Evolutionary conservation across 2,888 invertebrate species (phyloP).

Genomic region (Yponomeuta sedellus): DNA sequence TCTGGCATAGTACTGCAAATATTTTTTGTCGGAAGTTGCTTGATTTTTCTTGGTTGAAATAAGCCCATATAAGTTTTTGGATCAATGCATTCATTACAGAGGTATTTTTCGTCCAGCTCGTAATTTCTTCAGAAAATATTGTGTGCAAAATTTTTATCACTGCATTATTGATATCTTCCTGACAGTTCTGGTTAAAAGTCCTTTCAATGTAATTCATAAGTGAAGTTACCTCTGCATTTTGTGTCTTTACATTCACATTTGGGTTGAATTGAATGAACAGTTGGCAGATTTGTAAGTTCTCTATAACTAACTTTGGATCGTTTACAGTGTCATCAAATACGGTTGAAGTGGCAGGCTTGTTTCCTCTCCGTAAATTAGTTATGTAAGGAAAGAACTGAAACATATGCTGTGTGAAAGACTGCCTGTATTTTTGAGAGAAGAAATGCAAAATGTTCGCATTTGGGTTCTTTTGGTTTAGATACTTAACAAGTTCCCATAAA

Average conservation of each 20-base stretch:
- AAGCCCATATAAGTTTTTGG: constrained; percentile 53
- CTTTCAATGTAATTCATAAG: constrained; percentile 73
- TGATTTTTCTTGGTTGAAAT: constrained; percentile 44
- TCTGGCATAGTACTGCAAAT: constrained; percentile 60
- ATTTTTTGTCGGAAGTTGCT: constrained; percentile 50
- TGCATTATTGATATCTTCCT: constrained; percentile 38
- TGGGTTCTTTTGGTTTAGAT: constrained; percentile 47
- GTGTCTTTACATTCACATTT: constrained; percentile 50
- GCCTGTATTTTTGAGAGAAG: constrained; percentile 72
- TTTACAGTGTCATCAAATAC: constrained; percentile 47
- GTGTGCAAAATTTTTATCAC: constrained; percentile 49
- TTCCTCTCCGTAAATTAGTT: constrained; percentile 51
- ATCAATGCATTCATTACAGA: constrained; percentile 51
- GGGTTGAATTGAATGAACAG: constrained; percentile 68
- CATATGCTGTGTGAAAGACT: constrained; percentile 73
- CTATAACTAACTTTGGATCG: constrained; percentile 51
- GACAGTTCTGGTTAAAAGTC: constrained; percentile 45
- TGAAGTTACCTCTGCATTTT: constrained; percentile 46
- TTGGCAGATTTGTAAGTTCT: constrained; percentile 57
- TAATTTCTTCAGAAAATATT: constrained; percentile 50
- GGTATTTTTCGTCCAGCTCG: constrained; percentile 53
- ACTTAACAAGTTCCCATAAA: constrained; percentile 67
- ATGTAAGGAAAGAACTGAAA: constrained; percentile 77
- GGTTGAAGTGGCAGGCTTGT: constrained; percentile 25
- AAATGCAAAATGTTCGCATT: constrained; percentile 59